Conservation (phyloP, 2,113 vertebrate genomes). For the Colaptes auratus region DNA sequence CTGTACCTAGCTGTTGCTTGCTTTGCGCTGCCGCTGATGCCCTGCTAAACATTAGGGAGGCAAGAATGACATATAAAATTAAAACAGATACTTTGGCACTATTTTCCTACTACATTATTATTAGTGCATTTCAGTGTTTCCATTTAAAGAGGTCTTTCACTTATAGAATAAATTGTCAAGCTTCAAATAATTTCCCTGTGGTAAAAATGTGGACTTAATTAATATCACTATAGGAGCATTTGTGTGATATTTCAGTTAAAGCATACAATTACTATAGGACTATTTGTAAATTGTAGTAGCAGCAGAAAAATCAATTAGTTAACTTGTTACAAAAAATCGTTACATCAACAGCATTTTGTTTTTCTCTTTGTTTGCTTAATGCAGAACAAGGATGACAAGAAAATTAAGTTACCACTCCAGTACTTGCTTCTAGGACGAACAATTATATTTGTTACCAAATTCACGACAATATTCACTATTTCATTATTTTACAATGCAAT, state of each 20-base stretch:
- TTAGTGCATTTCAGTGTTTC: neutral
- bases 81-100: neutral
- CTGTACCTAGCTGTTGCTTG: neutral
- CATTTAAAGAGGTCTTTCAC: neutral
- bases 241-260: slow-evolving; percentile 4
- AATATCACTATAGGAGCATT: neutral
- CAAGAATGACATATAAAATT: neutral
- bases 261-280: neutral
- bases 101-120: neutral
- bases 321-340: slow-evolving; percentile 24
- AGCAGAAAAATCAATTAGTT: slow-evolving; percentile 40
- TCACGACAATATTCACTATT: neutral
- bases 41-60: neutral
- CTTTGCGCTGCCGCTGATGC: neutral
- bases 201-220: neutral
- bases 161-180: neutral
- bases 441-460: neutral
- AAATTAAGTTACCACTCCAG: neutral
- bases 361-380: slow-evolving; percentile 9
- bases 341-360: neutral
- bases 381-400: neutral
- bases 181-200: neutral
- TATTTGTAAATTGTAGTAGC: slow-evolving; percentile 13
- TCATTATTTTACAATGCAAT: neutral
- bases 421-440: neutral